Base-by-base conservation (phyloP, 2,797 vertebrate species). In the Psittacula derbiana region DNA sequence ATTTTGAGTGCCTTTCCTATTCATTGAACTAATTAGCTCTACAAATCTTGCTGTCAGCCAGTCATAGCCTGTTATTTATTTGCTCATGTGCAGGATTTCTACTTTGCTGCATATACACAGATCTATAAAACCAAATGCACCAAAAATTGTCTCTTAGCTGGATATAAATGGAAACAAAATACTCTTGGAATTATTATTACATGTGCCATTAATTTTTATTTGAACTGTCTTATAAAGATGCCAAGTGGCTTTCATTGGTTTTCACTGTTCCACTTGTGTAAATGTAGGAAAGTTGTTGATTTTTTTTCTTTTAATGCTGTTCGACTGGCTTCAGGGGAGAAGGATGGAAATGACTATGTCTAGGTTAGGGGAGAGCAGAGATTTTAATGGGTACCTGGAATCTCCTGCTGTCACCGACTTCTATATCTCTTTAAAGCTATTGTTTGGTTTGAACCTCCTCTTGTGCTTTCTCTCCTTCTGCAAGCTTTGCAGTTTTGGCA, bases 191-290 rank as follows among this genome's bases (percentile, higher is more conserved):
- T 96, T 92, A 96, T 96, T 96, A 96, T 96, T 95, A 94, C 84
- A 93, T 91, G 94, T 95, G 46, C 88, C 96, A 96, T 97, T 96
- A 95, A 94, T 96, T 96, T 97, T 97, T 96, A 97, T 97, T 96
- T 93, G 94, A 92, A 83, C 79, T 94, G 58, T 87, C 93, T 93
- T 95, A 87, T 83, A 83, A 96, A 96, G 93, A 89, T 86, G 90
- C 94, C 79, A 94, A 44, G 76, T 53, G 87, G 50, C 71, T 95
- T 95, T 85, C 83, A 53, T 81, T 94, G 73, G 78, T 93, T 96
- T 83, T 65, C 78, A 40, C 41, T 80, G 64, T 81, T 88, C 58
- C 66, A 24, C 62, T 93, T 52, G 16, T 75, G 80, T 79, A 88
- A 75, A 66, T 58, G 43, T 33, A 80, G 62, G 52, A 55, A 70